These are phyloP conservation scores for Leptopilina boulardi DNA, from an alignment of 1,140 invertebrate species.

Conservation along the genomic window DNA sequence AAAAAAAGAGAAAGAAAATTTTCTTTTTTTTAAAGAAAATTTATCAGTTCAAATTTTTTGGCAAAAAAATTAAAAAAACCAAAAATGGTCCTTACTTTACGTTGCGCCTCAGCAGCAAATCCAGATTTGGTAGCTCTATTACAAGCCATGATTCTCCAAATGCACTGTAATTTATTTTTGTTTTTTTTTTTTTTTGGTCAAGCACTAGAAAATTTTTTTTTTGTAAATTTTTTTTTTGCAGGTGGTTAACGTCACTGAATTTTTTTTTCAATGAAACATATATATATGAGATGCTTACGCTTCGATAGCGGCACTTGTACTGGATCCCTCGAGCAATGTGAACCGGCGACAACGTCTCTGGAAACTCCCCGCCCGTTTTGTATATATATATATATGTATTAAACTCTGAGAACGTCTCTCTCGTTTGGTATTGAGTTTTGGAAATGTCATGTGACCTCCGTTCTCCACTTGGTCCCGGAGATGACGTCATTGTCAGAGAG, in stretches of 20 bases:
- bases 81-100: slow-evolving; percentile 82
- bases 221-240: slow-evolving; percentile 33
- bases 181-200: too few relatives aligned
- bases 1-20: too few relatives aligned
- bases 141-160: slow-evolving; percentile 82
- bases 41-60: too few relatives aligned
- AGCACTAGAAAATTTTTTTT: neutral
- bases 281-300: slow-evolving; percentile 39
- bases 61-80: neutral
- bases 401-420: slow-evolving; percentile 12
- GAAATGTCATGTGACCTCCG: slow-evolving; percentile 61
- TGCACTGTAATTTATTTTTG: slow-evolving; percentile 19
- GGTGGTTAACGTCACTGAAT: neutral
- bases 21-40: too few relatives aligned
- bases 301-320: slow-evolving; percentile 45
- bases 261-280: slow-evolving; percentile 30
- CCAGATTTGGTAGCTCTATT: slow-evolving; percentile 94
- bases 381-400: slow-evolving; percentile 1
- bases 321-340: slow-evolving; percentile 51
- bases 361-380: slow-evolving; percentile 57
- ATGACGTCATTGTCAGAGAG: slow-evolving; percentile 60
- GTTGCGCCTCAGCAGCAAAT: slow-evolving; percentile 94
- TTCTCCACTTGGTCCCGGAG: slow-evolving; percentile 58
- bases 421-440: slow-evolving; percentile 57
- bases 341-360: slow-evolving; percentile 46